Evolutionary conservation across 35 echinoderm and acorn worm species (phyloP), one percentile per base, ranked within the genome.

Genomic region (Stichopus chloronotus): DNA sequence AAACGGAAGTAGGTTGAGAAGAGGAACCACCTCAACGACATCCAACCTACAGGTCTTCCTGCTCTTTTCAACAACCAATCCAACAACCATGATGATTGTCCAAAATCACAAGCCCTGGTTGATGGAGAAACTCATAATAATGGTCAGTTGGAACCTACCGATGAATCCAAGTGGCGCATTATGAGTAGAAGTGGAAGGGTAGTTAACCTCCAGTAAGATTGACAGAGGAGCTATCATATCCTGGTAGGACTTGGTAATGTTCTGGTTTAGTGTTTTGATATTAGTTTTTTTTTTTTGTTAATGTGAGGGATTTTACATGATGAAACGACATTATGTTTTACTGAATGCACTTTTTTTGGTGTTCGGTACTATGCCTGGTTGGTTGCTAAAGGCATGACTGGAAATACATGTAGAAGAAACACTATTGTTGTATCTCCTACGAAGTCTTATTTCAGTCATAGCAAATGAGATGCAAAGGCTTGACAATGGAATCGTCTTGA

Each of bases 171-270:
- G 25, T 25, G 78, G 30, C 30, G 3, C 30, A 43, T 81, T 61
- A 87, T 55, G 16, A 58, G 84, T 87, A 59, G 55, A 58, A 88
- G 85, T 65, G 20, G 60, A 88, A 20, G 58, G 19, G 57, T 88
- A 14, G 85, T 65, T 10, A 22, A 88, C 85, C 85, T 88, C 85
- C 85, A n/a, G 60, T 4, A 88, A 59, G 57, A 30, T 88, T 88
- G 57, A 88, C 16, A 22, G 57, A 61, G 19, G 85, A 61, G 60
- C 85, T 25, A 52, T 85, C 7, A 61, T 83, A 43, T 43, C 30
- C 30, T 43, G 30, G 30, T 43, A 43, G 30, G 3, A 43, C 30
- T 43, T 43, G 30, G 30, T 43, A 43, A 43, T 43, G 30, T 43
- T 43, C 30, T 43, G 30, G 30, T 43, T 43, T 43, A 43, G 30